A percentile compares a stretch with the other conserved stretches of the same genome.
phyloP scores from a whole-genome alignment of 2,888 invertebrate genomes.

The Diplolepis rosae region DNA sequence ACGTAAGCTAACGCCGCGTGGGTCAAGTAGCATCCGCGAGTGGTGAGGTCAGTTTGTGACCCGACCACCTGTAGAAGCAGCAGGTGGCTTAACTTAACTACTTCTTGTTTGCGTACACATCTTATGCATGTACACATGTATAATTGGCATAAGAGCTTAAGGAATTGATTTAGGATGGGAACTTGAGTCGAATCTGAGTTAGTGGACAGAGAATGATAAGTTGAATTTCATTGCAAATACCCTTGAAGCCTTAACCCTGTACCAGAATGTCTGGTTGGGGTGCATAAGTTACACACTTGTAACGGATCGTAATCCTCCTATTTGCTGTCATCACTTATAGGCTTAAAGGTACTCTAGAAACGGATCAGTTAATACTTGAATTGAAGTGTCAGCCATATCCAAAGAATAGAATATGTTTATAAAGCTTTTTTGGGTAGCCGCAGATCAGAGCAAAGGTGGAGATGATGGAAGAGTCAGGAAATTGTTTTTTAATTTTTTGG shows the following conservation, averaged over 20 bases:
- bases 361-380: too few relatives aligned
- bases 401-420: too few relatives aligned
- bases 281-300: too few relatives aligned
- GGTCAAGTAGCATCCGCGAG: constrained; percentile 50
- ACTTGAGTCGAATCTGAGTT: neutral
- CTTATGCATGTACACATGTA: constrained; percentile 48
- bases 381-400: too few relatives aligned
- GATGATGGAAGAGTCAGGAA: too few relatives aligned
- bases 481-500: too few relatives aligned
- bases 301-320: too few relatives aligned
- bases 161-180: neutral
- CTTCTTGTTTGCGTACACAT: constrained; percentile 50
- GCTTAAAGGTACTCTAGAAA: too few relatives aligned
- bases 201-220: neutral
- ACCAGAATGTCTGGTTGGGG: neutral
- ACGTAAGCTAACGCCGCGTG: constrained; percentile 39
- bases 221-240: neutral
- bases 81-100: constrained; percentile 43
- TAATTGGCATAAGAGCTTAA: neutral
- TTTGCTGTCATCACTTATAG: too few relatives aligned
- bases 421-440: too few relatives aligned
- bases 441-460: too few relatives aligned
- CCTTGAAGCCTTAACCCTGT: neutral
- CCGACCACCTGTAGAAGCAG: constrained; percentile 71
- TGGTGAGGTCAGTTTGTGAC: constrained; percentile 66